These are phyloP conservation scores for Benitochromis conjunctus DNA, from an alignment of 2,113 vertebrate species.

Conservation along the genomic window DNA sequence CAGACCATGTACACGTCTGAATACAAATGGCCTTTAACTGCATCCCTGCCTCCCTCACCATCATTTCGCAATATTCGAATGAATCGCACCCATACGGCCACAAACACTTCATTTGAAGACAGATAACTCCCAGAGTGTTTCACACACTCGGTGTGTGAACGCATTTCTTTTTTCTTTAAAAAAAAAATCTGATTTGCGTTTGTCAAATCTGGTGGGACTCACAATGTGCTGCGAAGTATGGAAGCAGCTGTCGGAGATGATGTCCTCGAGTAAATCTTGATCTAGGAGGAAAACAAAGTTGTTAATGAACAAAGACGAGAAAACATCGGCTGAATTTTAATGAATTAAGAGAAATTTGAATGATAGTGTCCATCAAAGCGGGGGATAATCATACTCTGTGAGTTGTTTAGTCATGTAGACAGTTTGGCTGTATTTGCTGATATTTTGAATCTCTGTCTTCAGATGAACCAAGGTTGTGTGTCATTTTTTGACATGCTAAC, in stretches of 20 bases:
- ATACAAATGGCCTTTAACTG: slow-evolving; percentile 56
- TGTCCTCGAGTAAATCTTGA: slow-evolving; percentile 86
- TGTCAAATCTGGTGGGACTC: slow-evolving; percentile 59
- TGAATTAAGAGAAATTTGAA: not conserved
- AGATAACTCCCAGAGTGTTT: not conserved
- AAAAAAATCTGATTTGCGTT: not conserved
- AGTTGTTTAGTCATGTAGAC: not conserved
- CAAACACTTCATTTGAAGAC: not conserved
- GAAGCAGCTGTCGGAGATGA: slow-evolving; percentile 81
- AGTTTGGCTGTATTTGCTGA: not conserved
- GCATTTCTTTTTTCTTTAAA: not conserved
- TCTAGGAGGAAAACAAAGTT: slow-evolving; percentile 68
- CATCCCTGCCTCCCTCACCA: not conserved
- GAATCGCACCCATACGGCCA: not conserved
- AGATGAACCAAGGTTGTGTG: not conserved
- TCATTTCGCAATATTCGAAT: not conserved
- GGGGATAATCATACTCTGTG: not conserved
- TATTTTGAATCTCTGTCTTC: not conserved
- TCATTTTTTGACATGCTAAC: not conserved
- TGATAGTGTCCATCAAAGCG: not conserved
- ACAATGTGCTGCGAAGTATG: slow-evolving; percentile 81
- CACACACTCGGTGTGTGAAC: not conserved
- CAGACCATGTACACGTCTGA: slow-evolving; percentile 23
- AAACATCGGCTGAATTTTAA: not conserved
- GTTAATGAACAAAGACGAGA: not conserved